These are phyloP conservation scores for Montipora cactus DNA, from an alignment of 64 coral and sea anemone genomes.

Conservation along the genomic window DNA sequence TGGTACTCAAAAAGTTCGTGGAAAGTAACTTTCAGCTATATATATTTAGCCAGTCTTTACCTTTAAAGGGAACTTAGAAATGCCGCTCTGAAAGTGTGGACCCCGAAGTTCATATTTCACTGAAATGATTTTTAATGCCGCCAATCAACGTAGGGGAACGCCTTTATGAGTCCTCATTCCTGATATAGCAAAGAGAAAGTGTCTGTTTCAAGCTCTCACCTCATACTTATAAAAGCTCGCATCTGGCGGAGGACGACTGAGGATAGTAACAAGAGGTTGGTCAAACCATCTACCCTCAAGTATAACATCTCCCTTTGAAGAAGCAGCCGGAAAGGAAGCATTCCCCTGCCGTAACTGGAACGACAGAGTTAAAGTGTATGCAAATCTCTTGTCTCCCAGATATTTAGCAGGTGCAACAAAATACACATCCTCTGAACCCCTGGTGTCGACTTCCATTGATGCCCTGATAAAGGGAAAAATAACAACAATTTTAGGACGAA, in stretches of 20 bases:
- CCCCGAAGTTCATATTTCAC: too few relatives aligned
- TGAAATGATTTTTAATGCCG: too few relatives aligned
- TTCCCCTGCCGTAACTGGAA: slow-evolving; percentile 78
- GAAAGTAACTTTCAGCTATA: too few relatives aligned
- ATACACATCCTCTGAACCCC: slow-evolving; percentile 59
- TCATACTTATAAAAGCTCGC: slow-evolving; percentile 55
- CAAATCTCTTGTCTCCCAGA: slow-evolving; percentile 71
- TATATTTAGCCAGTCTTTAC: too few relatives aligned
- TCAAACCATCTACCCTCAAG: slow-evolving; percentile 83
- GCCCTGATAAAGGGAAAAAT: slow-evolving; percentile 25
- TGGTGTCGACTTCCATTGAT: slow-evolving; percentile 25
- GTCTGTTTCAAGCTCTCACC: slow-evolving; percentile 28
- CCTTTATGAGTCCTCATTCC: too few relatives aligned
- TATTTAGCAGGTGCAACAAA: slow-evolving; percentile 85
- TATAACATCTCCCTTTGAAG: slow-evolving; percentile 83
- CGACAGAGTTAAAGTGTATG: slow-evolving; percentile 74
- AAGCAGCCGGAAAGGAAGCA: slow-evolving; percentile 31
- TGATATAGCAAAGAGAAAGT: too few relatives aligned
- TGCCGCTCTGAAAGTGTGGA: too few relatives aligned
- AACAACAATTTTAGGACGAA: too few relatives aligned
- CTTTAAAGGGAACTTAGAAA: too few relatives aligned
- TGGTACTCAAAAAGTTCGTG: too few relatives aligned
- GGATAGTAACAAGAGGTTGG: slow-evolving; percentile 70
- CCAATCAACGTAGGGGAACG: too few relatives aligned
- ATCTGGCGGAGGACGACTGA: slow-evolving; percentile 43